Evolutionary conservation across 2,888 invertebrate species (phyloP).

Genomic region (Stomorhina lunata): DNA sequence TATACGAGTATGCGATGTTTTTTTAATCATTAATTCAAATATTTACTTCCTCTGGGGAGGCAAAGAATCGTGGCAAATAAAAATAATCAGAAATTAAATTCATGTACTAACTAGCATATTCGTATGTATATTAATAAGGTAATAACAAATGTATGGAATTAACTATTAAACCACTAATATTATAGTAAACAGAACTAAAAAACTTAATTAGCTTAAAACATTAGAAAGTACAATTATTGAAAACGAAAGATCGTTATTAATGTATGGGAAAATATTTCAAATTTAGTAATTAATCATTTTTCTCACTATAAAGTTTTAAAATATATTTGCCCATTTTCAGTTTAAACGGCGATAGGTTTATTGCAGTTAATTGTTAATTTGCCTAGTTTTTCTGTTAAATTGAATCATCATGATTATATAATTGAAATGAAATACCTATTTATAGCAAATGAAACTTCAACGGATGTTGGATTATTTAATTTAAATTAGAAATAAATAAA

Average conservation of each 20-base stretch:
- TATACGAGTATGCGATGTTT: neutral
- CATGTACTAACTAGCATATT: neutral
- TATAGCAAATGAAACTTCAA: constrained; percentile 9
- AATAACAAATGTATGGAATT: constrained; percentile 35
- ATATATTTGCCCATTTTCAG: constrained; percentile 1
- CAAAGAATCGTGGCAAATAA: neutral
- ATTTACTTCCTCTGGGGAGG: constrained; percentile 25
- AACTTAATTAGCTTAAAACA: no score
- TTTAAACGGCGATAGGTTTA: neutral
- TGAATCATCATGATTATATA: constrained; percentile 44
- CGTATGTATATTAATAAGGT: neutral
- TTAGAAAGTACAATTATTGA: no score
- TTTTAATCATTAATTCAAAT: constrained; percentile 16
- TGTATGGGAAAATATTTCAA: no score
- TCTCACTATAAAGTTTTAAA: constrained; percentile 4
- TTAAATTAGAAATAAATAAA: neutral
- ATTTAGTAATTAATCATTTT: no score
- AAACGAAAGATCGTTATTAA: no score
- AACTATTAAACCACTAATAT: no score
- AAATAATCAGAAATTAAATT: neutral
- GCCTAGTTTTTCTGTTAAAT: constrained; percentile 4
- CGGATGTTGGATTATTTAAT: constrained; percentile 17
- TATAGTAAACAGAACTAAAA: no score
- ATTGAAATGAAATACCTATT: constrained; percentile 3
- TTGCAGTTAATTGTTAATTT: neutral